Conservation (phyloP, 2,797 vertebrate genomes). For the Chaunax sp. region DNA sequence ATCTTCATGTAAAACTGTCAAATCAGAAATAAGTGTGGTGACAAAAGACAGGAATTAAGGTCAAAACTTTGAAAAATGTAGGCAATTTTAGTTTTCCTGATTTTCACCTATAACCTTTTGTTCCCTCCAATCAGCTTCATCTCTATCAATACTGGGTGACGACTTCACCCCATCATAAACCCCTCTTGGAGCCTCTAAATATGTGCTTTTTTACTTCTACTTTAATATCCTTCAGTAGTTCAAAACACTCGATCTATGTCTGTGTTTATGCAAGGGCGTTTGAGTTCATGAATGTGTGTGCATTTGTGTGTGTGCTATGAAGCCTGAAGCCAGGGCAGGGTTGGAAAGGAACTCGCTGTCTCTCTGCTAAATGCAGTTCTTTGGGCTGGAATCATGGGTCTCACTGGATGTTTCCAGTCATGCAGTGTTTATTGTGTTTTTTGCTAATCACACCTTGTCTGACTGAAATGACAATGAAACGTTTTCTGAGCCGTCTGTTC, state of each 20-base stretch:
- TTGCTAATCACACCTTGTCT: slow-evolving; percentile 1
- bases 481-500: slow-evolving; percentile 5
- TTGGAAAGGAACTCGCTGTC: slow-evolving; percentile 1
- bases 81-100: no score
- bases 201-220: background rate
- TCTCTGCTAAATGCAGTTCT: background rate
- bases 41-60: background rate
- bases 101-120: background rate
- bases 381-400: background rate
- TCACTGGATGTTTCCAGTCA: slow-evolving; percentile 7
- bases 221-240: background rate
- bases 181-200: background rate
- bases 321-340: slow-evolving; percentile 7
- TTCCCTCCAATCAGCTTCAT: background rate
- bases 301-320: background rate
- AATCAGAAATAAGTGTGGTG: background rate
- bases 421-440: background rate
- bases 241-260: background rate
- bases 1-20: background rate
- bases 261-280: background rate
- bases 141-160: background rate
- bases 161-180: background rate
- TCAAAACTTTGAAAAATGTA: no score
- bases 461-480: background rate
- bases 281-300: background rate